Percentiles rank a stretch among this genome's conserved stretches.
Evolutionary conservation across 2,888 invertebrate genomes (phyloP).

Genomic region (Plusia festucae): DNA sequence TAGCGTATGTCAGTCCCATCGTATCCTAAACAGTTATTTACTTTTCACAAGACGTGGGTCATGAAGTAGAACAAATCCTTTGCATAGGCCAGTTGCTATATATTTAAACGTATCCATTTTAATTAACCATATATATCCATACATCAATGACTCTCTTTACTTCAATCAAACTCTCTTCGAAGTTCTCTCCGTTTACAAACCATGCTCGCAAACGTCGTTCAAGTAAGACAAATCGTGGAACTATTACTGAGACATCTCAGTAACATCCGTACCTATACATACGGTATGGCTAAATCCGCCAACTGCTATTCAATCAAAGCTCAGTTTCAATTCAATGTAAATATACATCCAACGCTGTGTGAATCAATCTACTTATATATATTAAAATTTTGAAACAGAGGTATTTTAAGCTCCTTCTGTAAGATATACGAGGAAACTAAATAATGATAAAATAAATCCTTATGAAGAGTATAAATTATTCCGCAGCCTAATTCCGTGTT

Average conservation of each 20-base stretch:
- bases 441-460: no score
- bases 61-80: no score
- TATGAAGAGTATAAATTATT: no score
- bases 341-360: conserved; percentile 13
- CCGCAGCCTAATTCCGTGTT: no score
- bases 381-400: conserved; percentile 12
- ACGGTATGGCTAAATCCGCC: neutral
- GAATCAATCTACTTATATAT: no score
- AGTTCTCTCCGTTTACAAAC: neutral
- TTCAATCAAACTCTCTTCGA: neutral
- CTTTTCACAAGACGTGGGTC: no score
- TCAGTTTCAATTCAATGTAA: conserved; percentile 17
- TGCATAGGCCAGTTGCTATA: neutral
- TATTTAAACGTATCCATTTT: neutral
- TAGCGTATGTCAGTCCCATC: no score
- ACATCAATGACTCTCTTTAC: no score
- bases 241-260: neutral
- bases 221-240: neutral
- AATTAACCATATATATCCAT: neutral
- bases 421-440: no score
- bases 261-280: neutral
- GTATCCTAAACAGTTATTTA: no score
- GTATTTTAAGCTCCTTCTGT: conserved; percentile 13
- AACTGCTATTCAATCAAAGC: neutral
- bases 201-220: neutral